Evolutionary conservation across 2,113 vertebrate genomes (phyloP), one percentile per base, ranked within the genome.

Genomic region (Aythya baeri): DNA sequence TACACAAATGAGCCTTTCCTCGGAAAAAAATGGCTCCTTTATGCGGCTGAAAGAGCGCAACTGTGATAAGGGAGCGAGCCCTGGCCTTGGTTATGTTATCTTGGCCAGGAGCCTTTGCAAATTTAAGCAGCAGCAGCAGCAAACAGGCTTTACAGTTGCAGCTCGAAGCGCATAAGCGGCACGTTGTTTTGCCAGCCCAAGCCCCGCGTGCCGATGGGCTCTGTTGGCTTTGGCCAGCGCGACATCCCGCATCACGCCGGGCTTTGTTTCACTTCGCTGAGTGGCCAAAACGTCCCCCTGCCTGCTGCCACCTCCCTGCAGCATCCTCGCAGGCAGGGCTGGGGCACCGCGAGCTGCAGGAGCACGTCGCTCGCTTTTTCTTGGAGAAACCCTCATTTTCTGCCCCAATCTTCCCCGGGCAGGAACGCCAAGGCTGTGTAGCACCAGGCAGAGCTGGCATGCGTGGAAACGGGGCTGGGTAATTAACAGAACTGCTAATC

Each of bases 21-120:
- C 43, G 1, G 9, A 52, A 57, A 76, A 76, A 83, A 91, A 79
- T 6, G 93, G 34, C 86, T 93, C 81, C 95, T 97, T 97, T 97
- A 94, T 97, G 93, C 84, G 91, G 34, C 95, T 97, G 93, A 96
- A 96, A 96, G 89, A 91, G 79, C 85, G 76, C 46, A 13, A 85
- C 96, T 97, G 96, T 95, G 96, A 96, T 97, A 97, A 95, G 67
- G 93, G 83, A 95, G 81, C 88, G 21, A 82, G 82, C 62, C 13
- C 89, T 91, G 91, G 94, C 95, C 93, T 91, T 91, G 94, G 94
- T 86, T 96, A 63, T 96, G 95, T 97, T 96, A 91, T 95, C 93
- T 96, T 97, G 97, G 97, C 97, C 89, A 89, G 90, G 95, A 92
- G 94, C 93, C 97, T 94, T 84, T 83, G 94, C 95, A 95, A 92